Evolutionary conservation across 2,888 invertebrate species (phyloP).

Genomic region (Acronicta aceris): DNA sequence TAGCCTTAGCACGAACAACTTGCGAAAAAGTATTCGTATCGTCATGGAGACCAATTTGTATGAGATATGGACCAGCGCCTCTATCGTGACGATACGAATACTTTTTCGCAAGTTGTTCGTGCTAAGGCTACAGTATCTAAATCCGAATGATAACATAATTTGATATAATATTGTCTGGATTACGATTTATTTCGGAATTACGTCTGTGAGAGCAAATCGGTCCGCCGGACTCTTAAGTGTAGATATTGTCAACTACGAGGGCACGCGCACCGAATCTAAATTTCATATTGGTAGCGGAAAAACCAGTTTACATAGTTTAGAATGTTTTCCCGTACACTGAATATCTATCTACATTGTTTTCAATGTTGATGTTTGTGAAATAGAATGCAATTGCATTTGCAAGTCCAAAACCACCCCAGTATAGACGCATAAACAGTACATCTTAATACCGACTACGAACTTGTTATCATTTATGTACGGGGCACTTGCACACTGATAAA

Average conservation of each 20-base stretch:
- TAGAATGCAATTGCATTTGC: constrained; percentile 48
- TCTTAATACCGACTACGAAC: constrained; percentile 38
- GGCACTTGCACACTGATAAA: neutral
- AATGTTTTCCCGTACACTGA: constrained; percentile 6
- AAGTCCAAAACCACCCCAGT: constrained; percentile 35
- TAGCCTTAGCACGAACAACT: too few species aligned
- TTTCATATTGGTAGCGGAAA: constrained; percentile 25
- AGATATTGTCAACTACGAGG: constrained; percentile 29
- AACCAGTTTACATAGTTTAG: constrained; percentile 11
- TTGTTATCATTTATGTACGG: constrained; percentile 29
- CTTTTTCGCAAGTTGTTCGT: too few species aligned
- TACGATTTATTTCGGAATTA: too few species aligned
- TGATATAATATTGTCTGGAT: too few species aligned
- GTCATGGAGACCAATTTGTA: too few species aligned
- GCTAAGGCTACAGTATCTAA: too few species aligned
- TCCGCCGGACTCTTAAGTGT: too few species aligned
- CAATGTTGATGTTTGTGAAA: constrained; percentile 25
- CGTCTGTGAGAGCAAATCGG: too few species aligned
- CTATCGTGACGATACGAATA: too few species aligned
- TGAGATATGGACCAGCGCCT: too few species aligned
- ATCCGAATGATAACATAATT: too few species aligned
- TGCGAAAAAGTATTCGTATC: too few species aligned
- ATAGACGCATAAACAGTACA: constrained; percentile 38
- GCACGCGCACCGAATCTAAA: constrained; percentile 32
- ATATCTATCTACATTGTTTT: constrained; percentile 32